These are phyloP conservation scores for Phodopus roborovskii DNA, from an alignment of 2,113 vertebrate species.

Conservation along the genomic window DNA sequence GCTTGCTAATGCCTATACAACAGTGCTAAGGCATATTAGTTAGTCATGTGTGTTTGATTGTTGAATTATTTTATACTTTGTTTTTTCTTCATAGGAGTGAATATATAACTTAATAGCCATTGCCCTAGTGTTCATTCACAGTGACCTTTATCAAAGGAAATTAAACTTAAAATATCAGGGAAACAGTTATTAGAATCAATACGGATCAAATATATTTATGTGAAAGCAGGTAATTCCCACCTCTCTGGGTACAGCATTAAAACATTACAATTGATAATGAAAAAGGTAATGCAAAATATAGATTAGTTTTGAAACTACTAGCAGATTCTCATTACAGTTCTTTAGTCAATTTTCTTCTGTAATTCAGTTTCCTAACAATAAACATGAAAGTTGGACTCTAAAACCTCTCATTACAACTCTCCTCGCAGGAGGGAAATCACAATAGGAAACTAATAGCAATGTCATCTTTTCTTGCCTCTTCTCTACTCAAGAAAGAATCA, in stretches of 20 bases:
- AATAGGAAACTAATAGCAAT: constrained; percentile 43
- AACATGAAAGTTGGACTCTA: constrained; percentile 54
- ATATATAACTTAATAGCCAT: not conserved
- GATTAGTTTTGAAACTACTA: constrained; percentile 43
- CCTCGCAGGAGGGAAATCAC: not conserved
- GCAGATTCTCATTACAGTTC: constrained; percentile 49
- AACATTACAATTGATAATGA: constrained; percentile 42
- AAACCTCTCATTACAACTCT: constrained; percentile 54
- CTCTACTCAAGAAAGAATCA: constrained; percentile 31
- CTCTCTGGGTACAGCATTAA: not conserved
- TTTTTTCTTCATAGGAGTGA: not conserved
- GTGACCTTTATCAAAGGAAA: not conserved
- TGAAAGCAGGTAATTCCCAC: constrained; percentile 9
- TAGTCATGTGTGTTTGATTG: not conserved
- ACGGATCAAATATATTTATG: not conserved
- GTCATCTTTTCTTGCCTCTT: constrained; percentile 44
- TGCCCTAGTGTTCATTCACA: not conserved
- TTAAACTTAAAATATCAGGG: not conserved
- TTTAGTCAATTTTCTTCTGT: constrained; percentile 64
- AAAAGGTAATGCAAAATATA: constrained; percentile 57
- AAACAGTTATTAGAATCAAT: not conserved
- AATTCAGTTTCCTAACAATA: constrained; percentile 55
- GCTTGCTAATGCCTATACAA: not conserved
- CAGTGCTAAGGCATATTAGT: not conserved
- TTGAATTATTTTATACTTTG: not conserved